These are phyloP conservation scores for Molossus molossus DNA, from an alignment of 2,797 vertebrate genomes.

Conservation along the genomic window DNA sequence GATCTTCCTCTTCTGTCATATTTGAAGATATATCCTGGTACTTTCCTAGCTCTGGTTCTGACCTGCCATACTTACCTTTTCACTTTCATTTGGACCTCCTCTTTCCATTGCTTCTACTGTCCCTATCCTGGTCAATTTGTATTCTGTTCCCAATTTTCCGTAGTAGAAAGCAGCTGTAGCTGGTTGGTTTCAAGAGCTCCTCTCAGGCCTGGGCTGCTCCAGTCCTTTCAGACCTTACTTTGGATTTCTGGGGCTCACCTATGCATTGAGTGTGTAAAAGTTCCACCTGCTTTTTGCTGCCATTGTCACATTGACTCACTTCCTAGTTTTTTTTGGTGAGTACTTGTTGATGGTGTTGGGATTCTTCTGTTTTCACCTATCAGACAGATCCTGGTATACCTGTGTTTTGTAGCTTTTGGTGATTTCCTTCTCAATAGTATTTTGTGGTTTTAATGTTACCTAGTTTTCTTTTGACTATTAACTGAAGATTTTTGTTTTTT, in stretches of 20 bases:
- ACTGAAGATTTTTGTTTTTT: not conserved
- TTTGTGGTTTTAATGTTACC: not conserved
- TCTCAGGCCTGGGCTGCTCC: no score
- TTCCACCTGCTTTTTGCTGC: not conserved
- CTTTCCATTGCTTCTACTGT: not conserved
- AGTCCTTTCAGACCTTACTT: not conserved
- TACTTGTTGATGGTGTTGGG: accelerated
- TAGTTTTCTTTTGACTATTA: not conserved
- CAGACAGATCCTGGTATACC: not conserved
- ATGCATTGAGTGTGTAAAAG: not conserved
- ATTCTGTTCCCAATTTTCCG: not conserved
- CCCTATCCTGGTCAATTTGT: not conserved
- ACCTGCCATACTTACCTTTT: not conserved
- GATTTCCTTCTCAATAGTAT: not conserved
- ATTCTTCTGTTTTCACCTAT: not conserved
- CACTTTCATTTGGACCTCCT: not conserved
- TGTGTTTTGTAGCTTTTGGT: not conserved
- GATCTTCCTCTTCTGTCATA: not conserved
- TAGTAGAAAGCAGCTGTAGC: not conserved
- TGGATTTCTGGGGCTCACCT: not conserved
- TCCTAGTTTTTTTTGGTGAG: not conserved
- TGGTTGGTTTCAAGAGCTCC: not conserved
- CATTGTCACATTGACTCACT: not conserved
- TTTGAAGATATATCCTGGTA: not conserved
- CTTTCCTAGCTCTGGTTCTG: not conserved